These are phyloP conservation scores for Gymnogyps californianus DNA, from an alignment of 2,113 vertebrate genomes.

Conservation along the genomic window DNA sequence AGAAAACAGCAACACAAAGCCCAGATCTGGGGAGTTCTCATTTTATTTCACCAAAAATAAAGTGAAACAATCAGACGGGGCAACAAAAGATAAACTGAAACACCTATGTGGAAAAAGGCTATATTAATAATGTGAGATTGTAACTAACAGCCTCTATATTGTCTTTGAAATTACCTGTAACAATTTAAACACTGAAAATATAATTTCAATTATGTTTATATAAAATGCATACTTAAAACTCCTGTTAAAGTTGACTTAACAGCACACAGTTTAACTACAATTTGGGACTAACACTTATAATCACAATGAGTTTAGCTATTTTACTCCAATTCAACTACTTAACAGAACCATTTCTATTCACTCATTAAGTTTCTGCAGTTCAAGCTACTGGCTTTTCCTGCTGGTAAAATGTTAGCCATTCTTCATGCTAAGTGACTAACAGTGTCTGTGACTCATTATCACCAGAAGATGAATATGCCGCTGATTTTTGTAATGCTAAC, in stretches of 20 bases:
- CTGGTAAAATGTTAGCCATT: not conserved
- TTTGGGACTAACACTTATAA: not conserved
- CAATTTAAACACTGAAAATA: not conserved
- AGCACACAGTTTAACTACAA: not conserved
- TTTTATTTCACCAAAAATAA: not conserved
- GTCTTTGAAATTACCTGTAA: not conserved
- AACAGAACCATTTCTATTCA: not conserved
- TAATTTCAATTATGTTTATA: not conserved
- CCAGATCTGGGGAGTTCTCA: not conserved
- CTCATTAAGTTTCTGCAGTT: not conserved
- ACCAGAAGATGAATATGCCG: slow-evolving; percentile 33
- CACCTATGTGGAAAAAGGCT: accelerated
- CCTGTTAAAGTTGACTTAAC: not conserved
- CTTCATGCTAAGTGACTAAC: not conserved
- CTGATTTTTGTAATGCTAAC: not conserved
- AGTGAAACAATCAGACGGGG: not conserved
- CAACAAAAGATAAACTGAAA: not conserved
- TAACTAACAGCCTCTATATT: not conserved
- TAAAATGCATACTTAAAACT: not conserved
- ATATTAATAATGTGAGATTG: not conserved
- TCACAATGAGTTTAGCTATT: not conserved
- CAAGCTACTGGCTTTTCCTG: not conserved
- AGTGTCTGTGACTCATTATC: slow-evolving; percentile 46
- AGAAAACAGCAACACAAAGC: not conserved
- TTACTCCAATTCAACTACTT: not conserved